phyloP scores from a whole-genome alignment of 2,113 vertebrate genomes.

The Origma solitaria region DNA sequence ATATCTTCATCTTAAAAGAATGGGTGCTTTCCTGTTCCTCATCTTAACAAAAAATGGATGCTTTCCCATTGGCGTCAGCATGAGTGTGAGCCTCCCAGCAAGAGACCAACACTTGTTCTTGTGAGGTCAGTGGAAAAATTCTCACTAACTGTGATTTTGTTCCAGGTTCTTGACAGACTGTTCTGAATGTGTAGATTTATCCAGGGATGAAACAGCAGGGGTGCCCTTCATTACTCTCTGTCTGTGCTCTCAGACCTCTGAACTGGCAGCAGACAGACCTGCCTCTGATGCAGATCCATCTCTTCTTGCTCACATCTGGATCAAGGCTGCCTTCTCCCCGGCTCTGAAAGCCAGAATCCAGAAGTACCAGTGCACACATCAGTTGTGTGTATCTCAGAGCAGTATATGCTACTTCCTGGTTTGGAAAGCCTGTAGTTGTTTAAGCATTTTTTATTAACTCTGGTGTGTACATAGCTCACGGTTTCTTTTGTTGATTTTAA shows the following conservation, averaged over 20 bases:
- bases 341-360: neutral
- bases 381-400: neutral
- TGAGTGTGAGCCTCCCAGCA: neutral
- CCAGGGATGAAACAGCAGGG: neutral
- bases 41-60: neutral
- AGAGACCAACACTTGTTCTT: neutral
- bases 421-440: neutral
- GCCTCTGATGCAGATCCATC: neutral
- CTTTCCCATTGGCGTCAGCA: neutral
- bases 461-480: neutral
- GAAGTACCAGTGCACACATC: neutral
- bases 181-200: neutral
- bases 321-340: neutral
- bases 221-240: neutral
- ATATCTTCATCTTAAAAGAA: neutral
- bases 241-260: neutral
- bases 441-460: neutral
- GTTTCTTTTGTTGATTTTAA: neutral
- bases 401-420: neutral
- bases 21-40: neutral
- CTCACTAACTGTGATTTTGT: neutral
- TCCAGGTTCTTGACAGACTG: neutral
- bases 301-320: neutral
- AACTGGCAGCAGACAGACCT: neutral
- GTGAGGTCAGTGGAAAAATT: conserved; percentile 29